Base-by-base conservation (phyloP, 2,797 vertebrate species). In the Limosa lapponica region DNA sequence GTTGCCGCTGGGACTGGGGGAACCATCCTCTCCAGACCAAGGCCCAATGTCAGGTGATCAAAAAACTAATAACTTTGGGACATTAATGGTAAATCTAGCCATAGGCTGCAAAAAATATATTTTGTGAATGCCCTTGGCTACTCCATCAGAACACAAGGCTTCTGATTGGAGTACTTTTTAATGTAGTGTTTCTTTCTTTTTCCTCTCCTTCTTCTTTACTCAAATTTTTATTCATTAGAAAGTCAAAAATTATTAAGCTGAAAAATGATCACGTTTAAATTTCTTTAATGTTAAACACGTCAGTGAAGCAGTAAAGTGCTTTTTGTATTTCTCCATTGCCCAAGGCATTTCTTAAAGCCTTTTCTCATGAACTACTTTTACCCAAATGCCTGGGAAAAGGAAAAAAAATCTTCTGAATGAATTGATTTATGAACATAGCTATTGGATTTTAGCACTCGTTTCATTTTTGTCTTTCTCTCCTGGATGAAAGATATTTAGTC, bases 191-290 rank as follows among this genome's bases (percentile, higher is more conserved):
- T 92, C n/a, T 78, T 73, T 79, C 34, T 75, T 46, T 43, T 77
- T 74, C 66, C 44, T 74, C 57, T 90, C 0, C 32, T 94, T 15
- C 57, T 54, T 34, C 59, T 78, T 66, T 90, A 65, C 32, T 71
- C 46, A 72, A 41, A 46, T 79, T 93, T 93, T 83, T 86, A 65
- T 85, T 95, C 90, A 87, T 87, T 87, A 72, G 2, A 4, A 94
- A 94, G 71, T 89, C 67, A 89, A 90, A 89, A 95, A 79, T 37
- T 71, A 57, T 84, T 85, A 65, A 92, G 87, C 46, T 95, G 90
- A 94, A 94, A 97, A 96, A 94, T 75, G 24, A 85, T 91, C 61
- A 94, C 0, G 5, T 91, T 95, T 95, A 82, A 93, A 92, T 96
- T 96, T 95, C 67, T 95, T 94, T 82, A 75, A 69, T 92, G 86